phyloP scores from a whole-genome alignment of 2,888 invertebrate species.

The Tupiocoris notatus region DNA sequence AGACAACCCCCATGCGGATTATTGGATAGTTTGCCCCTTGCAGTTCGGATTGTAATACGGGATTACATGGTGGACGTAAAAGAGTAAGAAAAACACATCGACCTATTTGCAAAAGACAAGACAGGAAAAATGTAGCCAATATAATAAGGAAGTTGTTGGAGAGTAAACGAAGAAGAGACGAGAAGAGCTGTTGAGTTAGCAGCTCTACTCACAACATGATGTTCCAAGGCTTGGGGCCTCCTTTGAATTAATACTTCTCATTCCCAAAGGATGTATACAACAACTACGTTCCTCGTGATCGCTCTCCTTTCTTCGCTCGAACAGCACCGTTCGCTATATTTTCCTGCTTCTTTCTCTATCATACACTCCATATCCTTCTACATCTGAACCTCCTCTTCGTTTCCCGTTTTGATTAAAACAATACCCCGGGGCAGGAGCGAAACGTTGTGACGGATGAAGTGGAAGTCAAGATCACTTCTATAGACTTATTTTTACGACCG shows the following conservation, averaged over 20 bases:
- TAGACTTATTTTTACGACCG: background rate
- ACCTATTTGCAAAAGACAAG: slow-evolving; percentile 16
- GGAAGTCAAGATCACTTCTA: background rate
- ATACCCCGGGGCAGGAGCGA: background rate
- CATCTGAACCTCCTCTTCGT: background rate
- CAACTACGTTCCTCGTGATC: background rate
- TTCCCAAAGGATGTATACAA: slow-evolving; percentile 31
- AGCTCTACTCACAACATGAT: slow-evolving; percentile 19
- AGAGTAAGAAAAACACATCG: slow-evolving; percentile 13
- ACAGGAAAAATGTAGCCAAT: slow-evolving; percentile 4
- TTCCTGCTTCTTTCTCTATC: background rate
- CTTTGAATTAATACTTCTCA: slow-evolving; percentile 33
- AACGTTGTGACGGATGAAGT: background rate
- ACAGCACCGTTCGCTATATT: background rate
- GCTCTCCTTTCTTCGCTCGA: background rate
- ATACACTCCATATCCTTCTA: background rate
- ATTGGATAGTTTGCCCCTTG: too few relatives aligned
- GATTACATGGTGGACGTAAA: background rate
- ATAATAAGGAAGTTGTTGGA: slow-evolving; percentile 12
- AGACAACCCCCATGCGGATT: too few relatives aligned
- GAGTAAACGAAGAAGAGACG: background rate
- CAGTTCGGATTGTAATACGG: slow-evolving; percentile 7
- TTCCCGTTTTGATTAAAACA: background rate
- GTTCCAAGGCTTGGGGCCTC: slow-evolving; percentile 13
- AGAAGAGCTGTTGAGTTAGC: slow-evolving; percentile 28